These are phyloP conservation scores for Chionodraco myersi DNA, from an alignment of 2,113 vertebrate genomes.

Conservation along the genomic window DNA sequence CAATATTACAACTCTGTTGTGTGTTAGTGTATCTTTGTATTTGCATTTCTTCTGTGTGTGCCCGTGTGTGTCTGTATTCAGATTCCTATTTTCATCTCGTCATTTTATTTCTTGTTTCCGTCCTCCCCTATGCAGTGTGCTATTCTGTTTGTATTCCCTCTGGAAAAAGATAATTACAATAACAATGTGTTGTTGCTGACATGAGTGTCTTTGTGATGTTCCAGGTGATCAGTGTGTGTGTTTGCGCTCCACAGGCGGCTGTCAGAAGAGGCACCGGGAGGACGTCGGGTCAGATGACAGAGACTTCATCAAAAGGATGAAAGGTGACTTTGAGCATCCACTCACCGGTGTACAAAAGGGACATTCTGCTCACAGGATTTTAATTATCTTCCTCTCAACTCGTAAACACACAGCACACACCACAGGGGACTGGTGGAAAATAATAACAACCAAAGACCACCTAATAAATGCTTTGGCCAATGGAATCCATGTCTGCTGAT, in stretches of 20 bases:
- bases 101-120: background rate
- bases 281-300: constrained; percentile 90
- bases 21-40: background rate
- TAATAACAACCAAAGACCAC: no score
- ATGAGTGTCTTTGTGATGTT: background rate
- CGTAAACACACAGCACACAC: background rate
- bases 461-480: background rate
- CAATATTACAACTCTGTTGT: no score
- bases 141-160: background rate
- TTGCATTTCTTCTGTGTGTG: background rate
- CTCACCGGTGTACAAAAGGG: constrained; percentile 6
- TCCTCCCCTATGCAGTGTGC: background rate
- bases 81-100: background rate
- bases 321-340: constrained; percentile 83
- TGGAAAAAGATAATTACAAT: background rate
- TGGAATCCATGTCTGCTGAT: no score
- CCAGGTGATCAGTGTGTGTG: background rate
- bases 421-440: background rate
- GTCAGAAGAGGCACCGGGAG: constrained; percentile 92
- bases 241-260: constrained; percentile 72
- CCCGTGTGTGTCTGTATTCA: background rate
- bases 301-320: constrained; percentile 97
- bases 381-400: background rate
- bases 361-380: background rate
- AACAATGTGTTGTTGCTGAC: background rate